Conservation (phyloP, 2,113 vertebrate genomes). For the Antechinus flavipes region DNA sequence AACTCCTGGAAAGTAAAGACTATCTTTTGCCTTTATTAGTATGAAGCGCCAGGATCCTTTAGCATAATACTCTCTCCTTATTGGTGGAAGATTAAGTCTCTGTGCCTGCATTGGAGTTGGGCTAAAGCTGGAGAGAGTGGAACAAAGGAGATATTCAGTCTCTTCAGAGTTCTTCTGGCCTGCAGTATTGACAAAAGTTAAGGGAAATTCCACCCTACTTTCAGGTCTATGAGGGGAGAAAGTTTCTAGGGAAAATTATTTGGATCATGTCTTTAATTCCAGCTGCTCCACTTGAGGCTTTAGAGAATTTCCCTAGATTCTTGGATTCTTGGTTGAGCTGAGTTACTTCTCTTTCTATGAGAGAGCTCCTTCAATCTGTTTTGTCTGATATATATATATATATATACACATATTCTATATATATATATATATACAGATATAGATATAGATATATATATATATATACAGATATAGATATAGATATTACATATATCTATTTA, state of each 20-base stretch:
- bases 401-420: too few relatives aligned
- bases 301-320: not conserved
- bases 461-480: too few relatives aligned
- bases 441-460: too few relatives aligned
- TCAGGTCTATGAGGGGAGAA: not conserved
- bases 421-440: too few relatives aligned
- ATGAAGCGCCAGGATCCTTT: not conserved
- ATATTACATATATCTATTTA: too few relatives aligned
- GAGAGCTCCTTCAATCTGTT: not conserved
- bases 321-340: not conserved
- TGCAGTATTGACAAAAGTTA: constrained; percentile 6
- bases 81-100: not conserved
- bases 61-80: not conserved
- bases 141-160: not conserved
- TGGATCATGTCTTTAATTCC: not conserved
- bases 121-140: not conserved
- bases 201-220: not conserved
- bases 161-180: not conserved
- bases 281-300: not conserved
- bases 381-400: not conserved
- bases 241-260: not conserved
- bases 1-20: not conserved
- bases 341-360: not conserved
- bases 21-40: not conserved
- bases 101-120: not conserved